Conservation (phyloP, 2,797 vertebrate genomes). For the Poecilia wingei region DNA sequence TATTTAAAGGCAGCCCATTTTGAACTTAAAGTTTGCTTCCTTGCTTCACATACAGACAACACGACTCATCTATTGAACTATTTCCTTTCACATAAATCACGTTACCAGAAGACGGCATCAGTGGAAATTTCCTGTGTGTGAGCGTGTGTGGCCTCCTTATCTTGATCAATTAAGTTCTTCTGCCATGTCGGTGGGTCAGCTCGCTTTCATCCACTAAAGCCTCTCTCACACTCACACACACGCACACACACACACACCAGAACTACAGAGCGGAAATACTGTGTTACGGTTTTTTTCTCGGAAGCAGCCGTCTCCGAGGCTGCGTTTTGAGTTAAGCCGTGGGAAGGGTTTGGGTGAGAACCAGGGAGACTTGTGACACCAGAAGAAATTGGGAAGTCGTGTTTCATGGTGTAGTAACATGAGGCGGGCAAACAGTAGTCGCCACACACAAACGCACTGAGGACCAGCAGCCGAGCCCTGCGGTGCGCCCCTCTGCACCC, state of each 20-base stretch:
- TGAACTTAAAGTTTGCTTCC: background rate
- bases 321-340: conserved; percentile 55
- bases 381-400: conserved; percentile 52
- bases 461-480: conserved; percentile 36
- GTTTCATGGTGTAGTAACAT: conserved; percentile 59
- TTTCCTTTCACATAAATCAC: conserved; percentile 34
- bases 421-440: conserved; percentile 25
- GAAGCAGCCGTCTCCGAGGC: conserved; percentile 41
- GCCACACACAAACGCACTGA: conserved; percentile 22
- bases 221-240: background rate
- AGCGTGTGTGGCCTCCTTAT: conserved; percentile 39
- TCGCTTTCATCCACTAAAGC: conserved; percentile 51
- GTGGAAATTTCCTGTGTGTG: conserved; percentile 35
- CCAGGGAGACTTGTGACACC: conserved; percentile 46
- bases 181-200: conserved; percentile 45
- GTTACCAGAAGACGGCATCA: conserved; percentile 10
- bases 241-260: background rate
- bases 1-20: background rate
- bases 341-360: conserved; percentile 30
- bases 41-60: background rate
- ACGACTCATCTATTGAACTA: conserved; percentile 17
- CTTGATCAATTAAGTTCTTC: conserved; percentile 46
- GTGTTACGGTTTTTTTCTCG: conserved; percentile 40
- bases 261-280: conserved; percentile 47
- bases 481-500: conserved; percentile 16